A percentile compares a stretch with the other conserved stretches of the same genome.
These are phyloP conservation scores for Anser brachyrhynchus DNA, from an alignment of 2,113 vertebrate species.

Conservation along the genomic window DNA sequence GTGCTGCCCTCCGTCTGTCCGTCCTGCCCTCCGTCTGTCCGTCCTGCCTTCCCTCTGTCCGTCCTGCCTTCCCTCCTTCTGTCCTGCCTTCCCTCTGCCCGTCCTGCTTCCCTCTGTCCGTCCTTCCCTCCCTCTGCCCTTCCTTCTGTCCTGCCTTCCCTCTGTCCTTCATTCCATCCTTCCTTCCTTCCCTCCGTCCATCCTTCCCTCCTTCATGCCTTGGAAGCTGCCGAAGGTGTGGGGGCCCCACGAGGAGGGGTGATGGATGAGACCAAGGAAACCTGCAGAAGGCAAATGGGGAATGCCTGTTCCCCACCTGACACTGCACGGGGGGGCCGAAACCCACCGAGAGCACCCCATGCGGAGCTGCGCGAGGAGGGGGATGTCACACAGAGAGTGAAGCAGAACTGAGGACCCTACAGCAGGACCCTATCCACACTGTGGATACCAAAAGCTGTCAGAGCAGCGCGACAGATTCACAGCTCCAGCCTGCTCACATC, in stretches of 20 bases:
- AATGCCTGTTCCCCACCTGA: background rate
- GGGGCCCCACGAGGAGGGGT: background rate
- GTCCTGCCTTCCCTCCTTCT: background rate
- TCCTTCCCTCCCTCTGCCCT: background rate
- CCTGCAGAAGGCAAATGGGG: background rate
- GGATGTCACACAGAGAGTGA: accelerated
- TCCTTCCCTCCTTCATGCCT: background rate
- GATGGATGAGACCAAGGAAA: background rate
- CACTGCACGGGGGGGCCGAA: background rate
- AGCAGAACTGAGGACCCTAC: background rate
- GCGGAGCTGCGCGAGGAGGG: background rate
- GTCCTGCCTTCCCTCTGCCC: background rate
- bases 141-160: background rate
- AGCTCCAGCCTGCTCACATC: background rate
- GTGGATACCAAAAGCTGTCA: background rate
- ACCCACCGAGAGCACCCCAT: background rate
- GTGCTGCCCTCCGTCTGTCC: too few relatives aligned
- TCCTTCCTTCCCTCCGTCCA: background rate
- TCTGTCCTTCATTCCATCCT: too few relatives aligned
- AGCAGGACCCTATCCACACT: background rate
- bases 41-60: background rate
- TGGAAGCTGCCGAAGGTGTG: background rate
- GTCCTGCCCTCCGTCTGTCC: background rate
- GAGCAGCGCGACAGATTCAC: background rate
- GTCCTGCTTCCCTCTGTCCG: background rate